Evolutionary conservation across 2,113 vertebrate species (phyloP).

Genomic region (Melozone crissalis): DNA sequence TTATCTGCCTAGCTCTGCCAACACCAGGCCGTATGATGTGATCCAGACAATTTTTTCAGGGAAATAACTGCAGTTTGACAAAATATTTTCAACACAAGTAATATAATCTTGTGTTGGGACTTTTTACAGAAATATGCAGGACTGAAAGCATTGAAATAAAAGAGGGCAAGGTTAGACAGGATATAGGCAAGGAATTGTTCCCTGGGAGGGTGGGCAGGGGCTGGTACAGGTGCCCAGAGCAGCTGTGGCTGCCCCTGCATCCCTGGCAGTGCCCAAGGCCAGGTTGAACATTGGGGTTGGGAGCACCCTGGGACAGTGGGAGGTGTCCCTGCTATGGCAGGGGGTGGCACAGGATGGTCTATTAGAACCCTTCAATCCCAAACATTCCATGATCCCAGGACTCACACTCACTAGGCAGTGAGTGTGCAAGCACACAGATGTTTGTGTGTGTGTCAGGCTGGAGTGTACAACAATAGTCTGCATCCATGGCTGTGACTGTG

Average conservation of each 20-base stretch:
- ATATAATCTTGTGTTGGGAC: neutral
- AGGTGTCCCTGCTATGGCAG: neutral
- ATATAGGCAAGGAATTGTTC: neutral
- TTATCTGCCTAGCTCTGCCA: neutral
- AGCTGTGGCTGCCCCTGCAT: neutral
- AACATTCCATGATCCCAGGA: neutral
- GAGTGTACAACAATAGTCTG: neutral
- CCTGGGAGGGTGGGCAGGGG: rapidly evolving
- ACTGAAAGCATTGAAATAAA: neutral
- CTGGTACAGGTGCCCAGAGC: neutral
- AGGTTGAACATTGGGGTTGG: neutral
- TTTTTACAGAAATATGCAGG: neutral
- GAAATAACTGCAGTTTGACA: neutral
- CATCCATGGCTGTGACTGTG: rapidly evolving
- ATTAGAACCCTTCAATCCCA: neutral
- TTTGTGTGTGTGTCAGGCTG: neutral
- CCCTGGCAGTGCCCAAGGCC: neutral
- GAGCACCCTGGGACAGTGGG: neutral
- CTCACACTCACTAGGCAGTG: neutral
- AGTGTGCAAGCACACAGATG: neutral
- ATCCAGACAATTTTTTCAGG: neutral
- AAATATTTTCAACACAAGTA: neutral
- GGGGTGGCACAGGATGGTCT: rapidly evolving
- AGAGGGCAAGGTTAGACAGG: neutral
- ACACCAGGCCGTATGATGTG: neutral